phyloP scores from a whole-genome alignment of 2,113 vertebrate genomes.

The Tauraco erythrolophus region DNA sequence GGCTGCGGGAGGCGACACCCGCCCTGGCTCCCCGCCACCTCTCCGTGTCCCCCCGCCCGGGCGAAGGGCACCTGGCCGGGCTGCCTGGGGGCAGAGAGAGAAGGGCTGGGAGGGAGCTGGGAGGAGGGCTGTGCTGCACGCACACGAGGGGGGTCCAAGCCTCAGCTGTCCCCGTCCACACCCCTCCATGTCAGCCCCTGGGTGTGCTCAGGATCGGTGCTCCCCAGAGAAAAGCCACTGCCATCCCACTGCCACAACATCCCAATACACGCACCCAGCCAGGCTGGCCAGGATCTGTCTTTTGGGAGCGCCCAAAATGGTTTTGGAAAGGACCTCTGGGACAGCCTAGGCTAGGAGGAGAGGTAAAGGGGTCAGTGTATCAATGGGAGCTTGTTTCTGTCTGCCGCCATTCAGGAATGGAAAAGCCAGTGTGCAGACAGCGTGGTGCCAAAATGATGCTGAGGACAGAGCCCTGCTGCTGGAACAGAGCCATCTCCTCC shows the following conservation, averaged over 20 bases:
- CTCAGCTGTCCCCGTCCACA: neutral
- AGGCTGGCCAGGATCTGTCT: neutral
- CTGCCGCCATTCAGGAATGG: constrained; percentile 21
- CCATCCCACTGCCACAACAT: neutral
- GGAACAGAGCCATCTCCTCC: constrained; percentile 31
- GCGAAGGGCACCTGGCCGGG: neutral
- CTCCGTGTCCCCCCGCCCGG: neutral
- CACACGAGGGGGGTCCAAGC: neutral
- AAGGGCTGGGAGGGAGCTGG: neutral
- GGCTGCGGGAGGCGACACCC: neutral
- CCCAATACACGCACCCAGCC: neutral
- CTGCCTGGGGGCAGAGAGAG: neutral
- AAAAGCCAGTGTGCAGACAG: constrained; percentile 24
- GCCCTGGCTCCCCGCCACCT: neutral
- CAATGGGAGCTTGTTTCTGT: neutral
- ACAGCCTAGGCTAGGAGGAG: neutral
- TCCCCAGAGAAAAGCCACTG: neutral
- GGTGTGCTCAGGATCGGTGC: neutral
- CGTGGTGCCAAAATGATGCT: constrained; percentile 44
- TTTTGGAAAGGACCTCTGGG: neutral
- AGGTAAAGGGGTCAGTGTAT: constrained; percentile 39
- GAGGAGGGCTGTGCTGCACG: neutral
- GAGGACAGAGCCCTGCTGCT: constrained; percentile 41
- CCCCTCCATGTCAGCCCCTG: neutral
- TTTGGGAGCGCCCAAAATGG: neutral